Base-by-base conservation (phyloP, 53 echinoderm and acorn worm genomes). In the Glandiceps talaboti region DNA sequence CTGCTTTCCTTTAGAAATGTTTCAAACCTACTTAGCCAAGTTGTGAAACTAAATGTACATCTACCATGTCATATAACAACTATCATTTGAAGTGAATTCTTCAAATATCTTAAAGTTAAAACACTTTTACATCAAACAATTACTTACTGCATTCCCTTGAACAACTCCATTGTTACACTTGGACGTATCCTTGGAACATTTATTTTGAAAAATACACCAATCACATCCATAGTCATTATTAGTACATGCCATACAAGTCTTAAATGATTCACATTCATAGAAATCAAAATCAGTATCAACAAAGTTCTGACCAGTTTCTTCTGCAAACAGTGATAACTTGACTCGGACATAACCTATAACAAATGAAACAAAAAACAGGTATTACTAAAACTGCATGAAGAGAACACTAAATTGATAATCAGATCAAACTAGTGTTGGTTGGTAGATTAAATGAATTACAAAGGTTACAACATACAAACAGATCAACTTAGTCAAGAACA, bases 151-250 rank as follows among this genome's bases (percentile, higher is more conserved):
- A 45, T 45, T 45, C 20, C 64, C 64, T 45, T 45, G 64, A 6
- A 45, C 64, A 45, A 45, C 64, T 6, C 64, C 64, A 45, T 45
- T 20, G 6, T 20, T 45, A 45, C 64, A 45, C 77, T 77, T 25
- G 32, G 81, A 79, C 0, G 90, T 77, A 32, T 81, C 87, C 0
- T 89, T 87, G 33, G 82, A 82, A 72, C 93, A 99, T 27, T 76
- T 33, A 75, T 94, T 94, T 73, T 99, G 93, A 85, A 82, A 89
- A 74, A 94, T 82, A 73, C 99, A 93, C 99, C 99, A 99, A 33
- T 91, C 89, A 75, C 99, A 99, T 81, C 83, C 84, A 85, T 84
- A 99, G 82, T 86, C 77, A 76, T 94, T 91, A 29, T 85, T 82
- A 30, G 93, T 92, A 74, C 99, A 99, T 29, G 86, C 82, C 73